Conservation (phyloP, 2,113 vertebrate genomes). For the Rhinogobius similis region DNA sequence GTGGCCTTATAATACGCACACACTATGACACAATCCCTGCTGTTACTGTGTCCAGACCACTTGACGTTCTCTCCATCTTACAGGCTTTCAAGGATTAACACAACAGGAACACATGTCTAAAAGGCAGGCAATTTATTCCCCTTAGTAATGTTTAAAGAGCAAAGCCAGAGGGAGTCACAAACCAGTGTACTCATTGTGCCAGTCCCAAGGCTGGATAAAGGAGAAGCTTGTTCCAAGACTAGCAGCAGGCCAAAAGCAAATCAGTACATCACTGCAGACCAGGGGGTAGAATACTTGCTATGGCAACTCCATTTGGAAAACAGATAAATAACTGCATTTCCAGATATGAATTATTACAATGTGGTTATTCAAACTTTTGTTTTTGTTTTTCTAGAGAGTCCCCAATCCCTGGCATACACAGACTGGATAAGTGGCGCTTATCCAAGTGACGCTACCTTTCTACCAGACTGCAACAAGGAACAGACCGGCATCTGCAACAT, state of each 20-base stretch:
- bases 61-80: slow-evolving; percentile 45
- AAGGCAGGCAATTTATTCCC: slow-evolving; percentile 21
- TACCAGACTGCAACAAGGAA: slow-evolving; percentile 76
- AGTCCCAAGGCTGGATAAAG: background rate
- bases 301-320: background rate
- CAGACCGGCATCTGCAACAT: slow-evolving; percentile 66
- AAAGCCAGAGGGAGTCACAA: background rate
- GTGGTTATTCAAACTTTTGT: background rate
- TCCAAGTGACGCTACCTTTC: slow-evolving; percentile 39
- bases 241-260: background rate
- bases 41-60: slow-evolving; percentile 29
- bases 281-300: background rate
- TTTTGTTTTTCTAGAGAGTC: slow-evolving; percentile 15
- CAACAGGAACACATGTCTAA: slow-evolving; percentile 41
- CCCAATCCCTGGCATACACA: slow-evolving; percentile 19
- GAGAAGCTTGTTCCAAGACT: too few species aligned
- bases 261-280: background rate
- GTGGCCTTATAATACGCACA: slow-evolving; percentile 31
- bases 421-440: slow-evolving; percentile 47
- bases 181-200: background rate
- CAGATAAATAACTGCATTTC: background rate
- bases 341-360: background rate
- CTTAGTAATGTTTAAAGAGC: slow-evolving; percentile 5
- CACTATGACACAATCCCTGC: slow-evolving; percentile 25
- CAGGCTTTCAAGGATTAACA: slow-evolving; percentile 56